Evolutionary conservation across 1,140 invertebrate species (phyloP), one percentile per base, ranked within the genome.

Genomic region (Agraylea sexmaculata): DNA sequence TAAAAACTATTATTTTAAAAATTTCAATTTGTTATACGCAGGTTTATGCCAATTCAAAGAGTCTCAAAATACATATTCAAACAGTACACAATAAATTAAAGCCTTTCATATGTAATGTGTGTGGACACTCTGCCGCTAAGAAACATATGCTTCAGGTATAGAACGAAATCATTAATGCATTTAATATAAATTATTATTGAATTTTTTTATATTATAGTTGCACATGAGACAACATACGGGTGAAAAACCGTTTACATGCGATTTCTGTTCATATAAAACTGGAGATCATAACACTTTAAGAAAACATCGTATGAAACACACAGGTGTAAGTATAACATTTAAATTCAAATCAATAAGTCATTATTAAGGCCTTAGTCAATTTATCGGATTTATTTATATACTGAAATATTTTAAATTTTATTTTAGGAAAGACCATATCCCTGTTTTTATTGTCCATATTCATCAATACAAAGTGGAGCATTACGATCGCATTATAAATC

Each of bases 61-160:
- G 77, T 50, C 56, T 87, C 4, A 78, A 78, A 33, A 80, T 77
- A 55, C 84, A 87, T 43, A 73, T 83, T 8, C 75, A 84, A 55
- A 73, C 75, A 1, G 82, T 87, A 1, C 84, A 87, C 53, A 77
- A 77, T 18, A 81, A 84, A 53, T 59, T 83, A 12, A 80, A 82
- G 47, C 80, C 80, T 1, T 85, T 79, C 48, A 72, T 77, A 21
- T 87, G 84, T 51, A 74, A 73, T 42, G 77, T 80, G 37, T 87
- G 84, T 55, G 79, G 78, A 6, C 78, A 85, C 51, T 75, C 77
- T 35, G 76, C 75, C 29, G 72, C 77, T 1, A 61, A 75, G 19
- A 80, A 80, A 53, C 74, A 75, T 2, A 77, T 75, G 64, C 51
- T 84, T 10, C 69, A 78, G 47, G 72, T 70, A 58, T 32, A 32